Percentiles rank a stretch among this genome's conserved stretches.
Conservation (phyloP, 2,888 invertebrate species). For the Aspidapion aeneum region DNA sequence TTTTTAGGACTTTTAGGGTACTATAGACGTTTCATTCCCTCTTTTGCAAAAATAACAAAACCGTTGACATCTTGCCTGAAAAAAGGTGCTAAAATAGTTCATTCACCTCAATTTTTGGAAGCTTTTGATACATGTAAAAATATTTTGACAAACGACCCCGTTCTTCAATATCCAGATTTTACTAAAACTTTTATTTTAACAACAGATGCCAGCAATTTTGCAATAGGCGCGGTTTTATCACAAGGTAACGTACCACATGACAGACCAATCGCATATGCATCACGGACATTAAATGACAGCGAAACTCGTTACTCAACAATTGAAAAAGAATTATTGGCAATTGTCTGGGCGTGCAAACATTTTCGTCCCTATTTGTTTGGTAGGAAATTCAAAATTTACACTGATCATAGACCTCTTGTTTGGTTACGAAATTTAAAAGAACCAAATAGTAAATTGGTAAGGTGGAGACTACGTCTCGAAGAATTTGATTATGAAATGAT, state of each 20-base stretch:
- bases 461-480: no score
- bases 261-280: no score
- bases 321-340: conserved; percentile 1
- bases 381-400: background rate
- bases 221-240: background rate
- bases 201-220: background rate
- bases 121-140: conserved; percentile 13
- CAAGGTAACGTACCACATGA: background rate
- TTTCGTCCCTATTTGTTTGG: background rate
- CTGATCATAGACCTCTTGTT: no score
- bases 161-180: conserved; percentile 11
- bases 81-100: conserved; percentile 10
- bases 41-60: conserved; percentile 18
- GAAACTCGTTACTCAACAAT: background rate
- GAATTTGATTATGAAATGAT: no score
- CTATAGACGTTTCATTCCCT: conserved; percentile 17
- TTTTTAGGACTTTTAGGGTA: conserved; percentile 19
- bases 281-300: no score
- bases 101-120: conserved; percentile 5
- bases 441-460: no score
- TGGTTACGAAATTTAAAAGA: no score
- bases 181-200: conserved; percentile 4
- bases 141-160: conserved; percentile 3
- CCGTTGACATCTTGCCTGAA: conserved; percentile 18
- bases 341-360: conserved; percentile 3